Percentiles rank a stretch among this genome's conserved stretches.
Conservation (phyloP, 92 coral and sea anemone species). For the Nematostella vectensis region DNA sequence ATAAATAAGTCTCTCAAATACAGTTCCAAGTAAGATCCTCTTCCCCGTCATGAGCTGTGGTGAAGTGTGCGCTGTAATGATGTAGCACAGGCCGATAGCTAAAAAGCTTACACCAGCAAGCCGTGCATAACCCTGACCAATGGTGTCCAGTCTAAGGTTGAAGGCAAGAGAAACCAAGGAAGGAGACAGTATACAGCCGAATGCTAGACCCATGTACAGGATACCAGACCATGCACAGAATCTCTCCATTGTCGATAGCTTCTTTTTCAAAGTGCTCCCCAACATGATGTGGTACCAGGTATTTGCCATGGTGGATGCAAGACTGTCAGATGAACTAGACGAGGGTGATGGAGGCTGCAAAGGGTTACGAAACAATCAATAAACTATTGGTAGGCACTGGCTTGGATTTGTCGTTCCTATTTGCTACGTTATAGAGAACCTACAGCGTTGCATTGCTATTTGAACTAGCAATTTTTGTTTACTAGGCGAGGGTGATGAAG, state of each 20-base stretch:
- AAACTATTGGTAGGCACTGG: no score
- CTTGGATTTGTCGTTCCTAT: no score
- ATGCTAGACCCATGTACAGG: neutral
- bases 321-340: neutral
- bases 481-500: no score
- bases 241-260: neutral
- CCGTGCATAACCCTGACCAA: constrained; percentile 1
- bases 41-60: constrained; percentile 3
- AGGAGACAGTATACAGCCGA: neutral
- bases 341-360: no score
- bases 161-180: neutral
- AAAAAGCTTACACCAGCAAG: neutral
- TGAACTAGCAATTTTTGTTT: no score
- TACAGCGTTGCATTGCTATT: no score
- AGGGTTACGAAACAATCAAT: no score
- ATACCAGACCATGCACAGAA: constrained; percentile 2
- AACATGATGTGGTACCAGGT: neutral
- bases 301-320: neutral
- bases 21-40: constrained; percentile 8
- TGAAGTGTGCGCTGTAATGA: constrained; percentile 6
- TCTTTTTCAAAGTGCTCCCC: neutral
- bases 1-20: constrained; percentile 6
- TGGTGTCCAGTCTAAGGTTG: neutral
- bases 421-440: no score
- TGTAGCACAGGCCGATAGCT: constrained; percentile 6